Evolutionary conservation across 2,888 invertebrate genomes (phyloP), one percentile per base, ranked within the genome.

Genomic region (Scaeva pyrastri): DNA sequence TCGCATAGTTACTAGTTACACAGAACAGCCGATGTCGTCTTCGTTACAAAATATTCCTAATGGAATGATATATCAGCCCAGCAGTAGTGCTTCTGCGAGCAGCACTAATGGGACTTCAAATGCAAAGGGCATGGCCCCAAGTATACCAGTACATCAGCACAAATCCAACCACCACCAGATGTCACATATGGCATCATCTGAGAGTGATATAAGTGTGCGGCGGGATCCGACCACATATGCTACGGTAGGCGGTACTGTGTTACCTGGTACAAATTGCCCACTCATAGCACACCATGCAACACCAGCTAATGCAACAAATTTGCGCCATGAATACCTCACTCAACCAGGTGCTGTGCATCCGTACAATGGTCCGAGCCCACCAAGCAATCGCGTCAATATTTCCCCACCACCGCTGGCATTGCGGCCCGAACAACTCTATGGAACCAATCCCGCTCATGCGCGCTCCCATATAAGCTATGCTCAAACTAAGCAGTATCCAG

Each of bases 41-140:
- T 93, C 93, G 88, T 88, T 93, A 76, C 93, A 93, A 89, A 93
- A 92, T 89, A 93, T 93, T 89, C 92, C 93, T 45, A 93, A 93
- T 88, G 92, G 92, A 74, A 90, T 92, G 89, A 90, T 91, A 83
- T 92, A 92, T 88, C 89, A 89, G 26, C 89, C 90, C 31, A 90
- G 90, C 70, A 86, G 88, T 64, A 89, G 90, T 31, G 89, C 89
- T 14, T 86, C 78, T 8, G 77, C 84, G 2, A 88, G 88, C 14
- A 88, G 88, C 70, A 88, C 88, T 7, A 89, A 89, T 76, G 89
- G 89, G 39, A 88, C 79, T 52, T 64, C 80, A 36, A 85, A 64
- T 71, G 72, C 89, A 19, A 88, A 89, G 81, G 89, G 89, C 45
- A 84, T 89, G 80, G 89, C 89, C 43, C 88, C 88, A 71, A 88